A percentile compares a stretch with the other conserved stretches of the same genome.
phyloP scores from a whole-genome alignment of 2,113 vertebrate species.

The Embiotoca jacksoni region DNA sequence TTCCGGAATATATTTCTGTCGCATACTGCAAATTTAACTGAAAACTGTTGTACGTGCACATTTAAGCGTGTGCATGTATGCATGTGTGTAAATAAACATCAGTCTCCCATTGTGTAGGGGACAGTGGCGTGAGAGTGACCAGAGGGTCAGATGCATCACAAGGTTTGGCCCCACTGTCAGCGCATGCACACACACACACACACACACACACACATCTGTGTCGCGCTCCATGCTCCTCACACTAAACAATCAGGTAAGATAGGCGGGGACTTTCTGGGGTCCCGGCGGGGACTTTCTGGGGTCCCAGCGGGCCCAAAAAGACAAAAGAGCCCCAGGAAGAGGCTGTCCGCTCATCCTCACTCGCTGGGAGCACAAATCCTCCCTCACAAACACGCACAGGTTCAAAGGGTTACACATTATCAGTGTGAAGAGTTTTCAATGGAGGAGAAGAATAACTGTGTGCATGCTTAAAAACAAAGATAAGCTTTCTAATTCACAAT shows the following conservation, averaged over 20 bases:
- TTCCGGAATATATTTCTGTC: too few relatives aligned
- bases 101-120: constrained; percentile 67
- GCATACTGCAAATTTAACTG: too few relatives aligned
- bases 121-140: constrained; percentile 66
- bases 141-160: constrained; percentile 69
- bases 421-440: not conserved
- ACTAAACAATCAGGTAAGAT: constrained; percentile 64
- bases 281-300: constrained; percentile 41
- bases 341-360: constrained; percentile 48
- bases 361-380: not conserved
- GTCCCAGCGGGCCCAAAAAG: constrained; percentile 47
- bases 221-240: constrained; percentile 17
- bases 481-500: not conserved
- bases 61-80: not conserved
- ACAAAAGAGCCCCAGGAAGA: constrained; percentile 72
- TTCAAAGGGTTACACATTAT: not conserved
- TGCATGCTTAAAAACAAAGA: not conserved
- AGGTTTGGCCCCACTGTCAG: constrained; percentile 54
- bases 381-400: constrained; percentile 13
- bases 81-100: constrained; percentile 45
- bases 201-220: constrained; percentile 23
- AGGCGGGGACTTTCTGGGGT: constrained; percentile 38
- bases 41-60: not conserved
- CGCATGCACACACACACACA: constrained; percentile 32
- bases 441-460: not conserved